Evolutionary conservation across 2,888 invertebrate genomes (phyloP).

Genomic region (Steinernema scapterisci): DNA sequence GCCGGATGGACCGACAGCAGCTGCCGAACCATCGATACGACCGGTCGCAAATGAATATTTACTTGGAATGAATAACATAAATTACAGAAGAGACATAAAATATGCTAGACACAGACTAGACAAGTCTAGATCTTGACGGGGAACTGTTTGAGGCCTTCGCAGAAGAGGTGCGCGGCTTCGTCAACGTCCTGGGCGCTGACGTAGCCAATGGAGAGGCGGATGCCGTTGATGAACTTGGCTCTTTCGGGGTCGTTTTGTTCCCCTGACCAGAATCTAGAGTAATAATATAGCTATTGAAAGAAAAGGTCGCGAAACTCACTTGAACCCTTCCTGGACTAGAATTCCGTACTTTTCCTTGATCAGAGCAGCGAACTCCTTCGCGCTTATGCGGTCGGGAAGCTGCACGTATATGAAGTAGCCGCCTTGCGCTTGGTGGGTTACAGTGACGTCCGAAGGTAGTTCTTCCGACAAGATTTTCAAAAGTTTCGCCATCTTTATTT

Average conservation of each 20-base stretch:
- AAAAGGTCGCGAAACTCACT: conserved; percentile 1
- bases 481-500: conserved; percentile 37
- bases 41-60: neutral
- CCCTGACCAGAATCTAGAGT: conserved; percentile 40
- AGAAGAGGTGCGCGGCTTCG: conserved; percentile 31
- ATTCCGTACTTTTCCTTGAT: conserved; percentile 34
- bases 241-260: neutral
- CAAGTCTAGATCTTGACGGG: neutral
- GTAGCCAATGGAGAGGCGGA: conserved; percentile 40
- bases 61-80: neutral
- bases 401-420: conserved; percentile 75
- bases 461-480: conserved; percentile 36
- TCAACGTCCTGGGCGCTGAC: conserved; percentile 35
- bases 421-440: conserved; percentile 69
- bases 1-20: too few relatives aligned
- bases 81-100: neutral
- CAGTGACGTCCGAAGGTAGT: conserved; percentile 51
- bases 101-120: neutral
- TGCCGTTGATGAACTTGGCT: conserved; percentile 37
- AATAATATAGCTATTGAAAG: too few relatives aligned
- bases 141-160: conserved; percentile 33
- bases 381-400: conserved; percentile 69
- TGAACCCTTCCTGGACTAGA: conserved; percentile 33
- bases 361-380: conserved; percentile 44
- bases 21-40: neutral